Percentiles rank a stretch among this genome's conserved stretches.
phyloP scores from a whole-genome alignment of 2,888 invertebrate species.

The Sycophila texana region DNA sequence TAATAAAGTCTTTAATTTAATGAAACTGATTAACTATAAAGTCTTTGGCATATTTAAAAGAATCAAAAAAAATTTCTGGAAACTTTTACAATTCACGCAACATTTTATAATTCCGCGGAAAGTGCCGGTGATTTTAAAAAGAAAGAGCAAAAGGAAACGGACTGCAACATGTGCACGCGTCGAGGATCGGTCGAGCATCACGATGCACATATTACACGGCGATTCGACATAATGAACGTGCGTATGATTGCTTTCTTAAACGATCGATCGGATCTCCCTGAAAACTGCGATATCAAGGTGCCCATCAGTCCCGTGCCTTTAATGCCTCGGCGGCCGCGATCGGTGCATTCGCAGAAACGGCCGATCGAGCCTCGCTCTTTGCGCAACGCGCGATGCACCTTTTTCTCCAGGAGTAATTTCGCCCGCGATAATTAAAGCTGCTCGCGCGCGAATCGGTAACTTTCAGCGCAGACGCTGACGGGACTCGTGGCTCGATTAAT shows the following conservation, averaged over 20 bases:
- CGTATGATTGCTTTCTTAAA: slow-evolving; percentile 36
- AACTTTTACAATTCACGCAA: too few relatives aligned
- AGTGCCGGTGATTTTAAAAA: too few relatives aligned
- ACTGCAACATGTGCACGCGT: neutral
- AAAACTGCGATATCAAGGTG: neutral
- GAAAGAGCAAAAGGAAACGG: neutral
- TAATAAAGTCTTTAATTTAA: too few relatives aligned
- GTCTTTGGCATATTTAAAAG: too few relatives aligned
- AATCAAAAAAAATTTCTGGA: too few relatives aligned
- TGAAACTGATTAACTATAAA: too few relatives aligned
- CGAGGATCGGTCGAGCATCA: neutral
- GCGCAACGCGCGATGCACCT: neutral
- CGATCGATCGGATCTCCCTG: slow-evolving; percentile 20
- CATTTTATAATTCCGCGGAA: too few relatives aligned
- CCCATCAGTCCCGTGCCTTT: neutral
- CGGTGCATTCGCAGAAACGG: slow-evolving; percentile 11
- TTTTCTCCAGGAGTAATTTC: slow-evolving; percentile 16
- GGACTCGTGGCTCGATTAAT: slow-evolving; percentile 22
- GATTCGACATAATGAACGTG: slow-evolving; percentile 25
- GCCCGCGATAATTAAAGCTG: slow-evolving; percentile 19
- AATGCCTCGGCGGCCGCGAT: neutral
- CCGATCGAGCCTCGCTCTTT: neutral
- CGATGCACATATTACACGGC: slow-evolving; percentile 19
- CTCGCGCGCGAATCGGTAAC: slow-evolving; percentile 1
- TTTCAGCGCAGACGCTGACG: neutral